Conservation (phyloP, 1,140 invertebrate genomes). For the Aplysia californica region DNA sequence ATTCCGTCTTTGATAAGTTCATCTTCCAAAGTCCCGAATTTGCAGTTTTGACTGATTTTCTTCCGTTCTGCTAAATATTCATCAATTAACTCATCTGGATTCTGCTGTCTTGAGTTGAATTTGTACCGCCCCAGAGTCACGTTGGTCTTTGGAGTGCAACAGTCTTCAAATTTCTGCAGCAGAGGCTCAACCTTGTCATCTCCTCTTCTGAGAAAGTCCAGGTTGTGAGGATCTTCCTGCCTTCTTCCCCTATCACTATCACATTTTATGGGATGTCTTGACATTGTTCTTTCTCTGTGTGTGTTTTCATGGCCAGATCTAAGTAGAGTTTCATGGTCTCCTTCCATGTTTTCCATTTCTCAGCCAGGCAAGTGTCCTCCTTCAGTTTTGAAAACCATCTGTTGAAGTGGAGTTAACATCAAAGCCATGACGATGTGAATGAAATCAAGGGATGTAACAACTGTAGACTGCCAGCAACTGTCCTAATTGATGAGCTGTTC, state of each 20-base stretch:
- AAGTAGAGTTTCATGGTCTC: neutral
- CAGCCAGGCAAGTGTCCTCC: neutral
- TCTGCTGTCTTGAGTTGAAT: conserved; percentile 33
- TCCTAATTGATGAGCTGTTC: neutral
- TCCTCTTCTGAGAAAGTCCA: conserved; percentile 25
- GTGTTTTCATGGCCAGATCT: neutral
- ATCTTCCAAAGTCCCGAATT: conserved; percentile 34
- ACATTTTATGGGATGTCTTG: neutral
- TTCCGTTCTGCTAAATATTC: conserved; percentile 27
- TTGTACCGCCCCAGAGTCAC: conserved; percentile 33
- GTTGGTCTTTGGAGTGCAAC: conserved; percentile 32
- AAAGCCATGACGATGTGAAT: too few relatives aligned
- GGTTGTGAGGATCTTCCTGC: neutral
- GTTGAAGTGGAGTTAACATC: neutral
- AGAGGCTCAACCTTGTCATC: conserved; percentile 4
- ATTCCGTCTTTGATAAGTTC: conserved; percentile 34
- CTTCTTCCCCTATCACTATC: neutral
- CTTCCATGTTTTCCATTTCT: neutral
- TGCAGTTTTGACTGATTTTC: conserved; percentile 29
- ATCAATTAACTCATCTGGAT: conserved; percentile 29
- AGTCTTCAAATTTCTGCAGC: conserved; percentile 29
- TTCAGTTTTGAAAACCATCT: neutral
- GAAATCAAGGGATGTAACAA: neutral
- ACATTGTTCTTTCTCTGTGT: neutral
- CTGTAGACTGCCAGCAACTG: neutral